Percentiles rank a stretch among this genome's conserved stretches.
These are phyloP conservation scores for Hypotaenidia philippensis DNA, from an alignment of 2,797 vertebrate species.

Conservation along the genomic window DNA sequence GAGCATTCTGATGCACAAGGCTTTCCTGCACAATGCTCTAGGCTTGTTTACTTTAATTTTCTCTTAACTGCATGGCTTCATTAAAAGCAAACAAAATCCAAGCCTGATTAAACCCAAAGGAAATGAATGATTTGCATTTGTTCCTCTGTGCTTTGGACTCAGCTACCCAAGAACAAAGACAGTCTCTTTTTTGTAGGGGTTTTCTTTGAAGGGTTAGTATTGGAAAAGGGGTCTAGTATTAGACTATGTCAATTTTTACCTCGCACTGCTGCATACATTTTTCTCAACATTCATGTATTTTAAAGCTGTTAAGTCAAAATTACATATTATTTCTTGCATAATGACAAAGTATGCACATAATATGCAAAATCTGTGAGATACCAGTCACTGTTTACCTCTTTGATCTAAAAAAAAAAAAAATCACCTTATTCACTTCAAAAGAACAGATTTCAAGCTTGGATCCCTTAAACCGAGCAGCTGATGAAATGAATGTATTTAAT, in stretches of 20 bases:
- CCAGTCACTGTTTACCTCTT: not conserved
- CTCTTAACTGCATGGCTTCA: not conserved
- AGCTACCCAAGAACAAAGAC: accelerated
- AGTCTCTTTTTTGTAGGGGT: not conserved
- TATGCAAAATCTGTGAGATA: not conserved
- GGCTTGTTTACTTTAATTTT: not conserved
- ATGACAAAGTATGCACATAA: not conserved
- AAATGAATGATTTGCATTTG: not conserved
- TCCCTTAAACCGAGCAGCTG: not conserved
- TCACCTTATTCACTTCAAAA: not conserved
- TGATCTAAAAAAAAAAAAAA: not conserved
- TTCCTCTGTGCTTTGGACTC: not conserved
- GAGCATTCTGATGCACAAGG: not conserved
- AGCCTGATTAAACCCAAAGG: not conserved
- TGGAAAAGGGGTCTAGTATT: not conserved
- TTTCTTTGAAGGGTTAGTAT: not conserved
- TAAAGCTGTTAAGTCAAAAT: not conserved
- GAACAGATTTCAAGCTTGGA: not conserved
- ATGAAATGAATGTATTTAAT: constrained; percentile 35
- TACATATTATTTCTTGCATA: not conserved
- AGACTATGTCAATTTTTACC: not conserved
- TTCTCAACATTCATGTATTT: not conserved
- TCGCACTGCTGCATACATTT: not conserved
- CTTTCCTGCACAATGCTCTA: not conserved
- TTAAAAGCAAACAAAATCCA: not conserved